These are phyloP conservation scores for Cotesia chilonis DNA, from an alignment of 1,140 invertebrate genomes.

Conservation along the genomic window DNA sequence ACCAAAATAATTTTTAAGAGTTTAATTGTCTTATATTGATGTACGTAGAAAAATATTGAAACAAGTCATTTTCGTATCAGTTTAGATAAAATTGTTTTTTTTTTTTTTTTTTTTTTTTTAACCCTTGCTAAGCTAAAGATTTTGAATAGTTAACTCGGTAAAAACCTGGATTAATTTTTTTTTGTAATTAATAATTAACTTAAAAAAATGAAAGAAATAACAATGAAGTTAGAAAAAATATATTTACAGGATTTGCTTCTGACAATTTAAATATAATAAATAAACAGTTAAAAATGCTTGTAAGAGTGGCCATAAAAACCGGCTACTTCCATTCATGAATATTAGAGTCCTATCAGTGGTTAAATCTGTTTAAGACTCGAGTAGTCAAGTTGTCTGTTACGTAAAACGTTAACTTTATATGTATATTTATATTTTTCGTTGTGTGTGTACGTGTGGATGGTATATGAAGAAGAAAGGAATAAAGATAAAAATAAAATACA, in stretches of 20 bases:
- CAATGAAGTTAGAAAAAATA: not conserved
- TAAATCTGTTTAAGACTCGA: not conserved
- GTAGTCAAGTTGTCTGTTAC: constrained; percentile 35
- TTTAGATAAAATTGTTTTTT: too few species aligned
- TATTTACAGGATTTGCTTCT: not conserved
- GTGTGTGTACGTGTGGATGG: not conserved
- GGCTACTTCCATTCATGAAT: constrained; percentile 4
- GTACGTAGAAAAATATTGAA: too few species aligned
- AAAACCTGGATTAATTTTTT: too few species aligned
- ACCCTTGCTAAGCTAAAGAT: too few species aligned
- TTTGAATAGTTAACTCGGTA: too few species aligned
- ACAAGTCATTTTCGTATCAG: too few species aligned
- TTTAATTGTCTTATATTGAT: too few species aligned
- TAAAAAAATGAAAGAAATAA: not conserved
- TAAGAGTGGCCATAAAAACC: not conserved
- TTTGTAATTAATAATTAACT: too few species aligned
- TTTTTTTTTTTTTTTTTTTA: too few species aligned
- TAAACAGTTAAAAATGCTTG: constrained; percentile 10
- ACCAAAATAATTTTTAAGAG: too few species aligned
- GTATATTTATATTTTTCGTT: not conserved
- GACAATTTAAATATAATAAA: not conserved
- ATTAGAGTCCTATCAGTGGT: constrained; percentile 3
- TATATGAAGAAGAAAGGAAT: constrained; percentile 26
- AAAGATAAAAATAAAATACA: constrained; percentile 33
- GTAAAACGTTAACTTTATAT: constrained; percentile 37